These are phyloP conservation scores for Hiodon tergisus DNA, from an alignment of 2,113 vertebrate species.

Conservation along the genomic window DNA sequence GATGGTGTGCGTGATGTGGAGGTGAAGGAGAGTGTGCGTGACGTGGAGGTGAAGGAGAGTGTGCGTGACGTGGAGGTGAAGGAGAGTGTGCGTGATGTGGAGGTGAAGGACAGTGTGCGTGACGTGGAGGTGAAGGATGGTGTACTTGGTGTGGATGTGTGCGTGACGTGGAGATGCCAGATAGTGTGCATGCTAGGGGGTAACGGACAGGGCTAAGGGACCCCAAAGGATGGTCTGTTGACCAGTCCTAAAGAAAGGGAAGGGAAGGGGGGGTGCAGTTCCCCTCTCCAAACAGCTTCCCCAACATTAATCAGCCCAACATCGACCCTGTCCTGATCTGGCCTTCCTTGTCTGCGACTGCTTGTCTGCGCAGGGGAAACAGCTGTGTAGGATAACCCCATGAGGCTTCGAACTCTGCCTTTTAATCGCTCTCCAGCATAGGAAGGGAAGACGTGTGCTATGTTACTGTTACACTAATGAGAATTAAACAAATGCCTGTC, in stretches of 20 bases:
- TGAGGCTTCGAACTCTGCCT: background rate
- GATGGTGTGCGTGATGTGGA: no score
- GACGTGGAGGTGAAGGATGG: no score
- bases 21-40: slow-evolving; percentile 73
- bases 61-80: slow-evolving; percentile 71
- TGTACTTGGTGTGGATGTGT: no score
- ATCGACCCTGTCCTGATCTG: slow-evolving; percentile 26
- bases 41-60: slow-evolving; percentile 87
- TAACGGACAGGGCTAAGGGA: slow-evolving; percentile 50
- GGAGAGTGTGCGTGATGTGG: no score
- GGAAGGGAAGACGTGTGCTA: background rate
- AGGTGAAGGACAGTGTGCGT: no score
- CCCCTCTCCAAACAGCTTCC: slow-evolving; percentile 16
- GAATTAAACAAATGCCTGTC: slow-evolving; percentile 17
- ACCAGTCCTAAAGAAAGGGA: slow-evolving; percentile 45
- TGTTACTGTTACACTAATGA: slow-evolving; percentile 34
- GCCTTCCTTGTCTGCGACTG: slow-evolving; percentile 21
- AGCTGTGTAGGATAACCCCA: no score
- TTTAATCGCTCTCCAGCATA: background rate
- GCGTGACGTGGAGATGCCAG: no score
- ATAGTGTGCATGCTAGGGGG: no score
- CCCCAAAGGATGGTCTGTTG: slow-evolving; percentile 37
- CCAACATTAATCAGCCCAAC: slow-evolving; percentile 43
- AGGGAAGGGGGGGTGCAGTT: slow-evolving; percentile 32
- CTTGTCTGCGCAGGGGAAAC: background rate